Evolutionary conservation across 2,888 invertebrate genomes (phyloP).

Genomic region (Carabus problematicus): DNA sequence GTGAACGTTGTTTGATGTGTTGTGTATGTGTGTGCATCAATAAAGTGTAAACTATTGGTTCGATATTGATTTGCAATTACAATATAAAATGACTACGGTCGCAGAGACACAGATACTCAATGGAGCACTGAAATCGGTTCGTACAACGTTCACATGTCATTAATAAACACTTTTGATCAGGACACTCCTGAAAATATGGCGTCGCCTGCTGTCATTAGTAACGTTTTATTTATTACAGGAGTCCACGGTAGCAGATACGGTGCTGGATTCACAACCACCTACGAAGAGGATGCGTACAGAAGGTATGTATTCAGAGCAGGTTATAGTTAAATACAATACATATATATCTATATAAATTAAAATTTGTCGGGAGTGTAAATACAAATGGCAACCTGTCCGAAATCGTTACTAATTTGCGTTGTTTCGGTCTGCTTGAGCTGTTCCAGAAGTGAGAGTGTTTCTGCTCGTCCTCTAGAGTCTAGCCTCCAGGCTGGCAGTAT

Average conservation of each 20-base stretch:
- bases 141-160: slow-evolving; percentile 5
- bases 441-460: slow-evolving; percentile 60
- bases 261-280: slow-evolving; percentile 40
- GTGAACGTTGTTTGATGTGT: slow-evolving; percentile 24
- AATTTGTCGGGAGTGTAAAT: slow-evolving; percentile 42
- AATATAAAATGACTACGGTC: slow-evolving; percentile 34
- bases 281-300: slow-evolving; percentile 50
- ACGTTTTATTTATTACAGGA: slow-evolving; percentile 19
- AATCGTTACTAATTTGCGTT: slow-evolving; percentile 60
- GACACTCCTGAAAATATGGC: background rate
- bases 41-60: slow-evolving; percentile 15
- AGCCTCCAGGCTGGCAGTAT: slow-evolving; percentile 47
- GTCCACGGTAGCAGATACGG: slow-evolving; percentile 8
- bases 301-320: slow-evolving; percentile 53
- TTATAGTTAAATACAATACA: slow-evolving; percentile 44
- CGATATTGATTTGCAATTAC: slow-evolving; percentile 21
- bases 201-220: background rate
- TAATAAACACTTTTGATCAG: background rate
- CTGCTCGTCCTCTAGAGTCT: slow-evolving; percentile 57
- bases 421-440: slow-evolving; percentile 62
- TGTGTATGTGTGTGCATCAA: slow-evolving; percentile 22
- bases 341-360: too few species aligned
- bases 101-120: slow-evolving; percentile 37
- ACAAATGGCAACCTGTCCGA: slow-evolving; percentile 51
- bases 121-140: slow-evolving; percentile 34